Percentiles rank a stretch among this genome's conserved stretches.
Conservation (phyloP, 2,888 invertebrate genomes). For the Pollenia labialis region DNA sequence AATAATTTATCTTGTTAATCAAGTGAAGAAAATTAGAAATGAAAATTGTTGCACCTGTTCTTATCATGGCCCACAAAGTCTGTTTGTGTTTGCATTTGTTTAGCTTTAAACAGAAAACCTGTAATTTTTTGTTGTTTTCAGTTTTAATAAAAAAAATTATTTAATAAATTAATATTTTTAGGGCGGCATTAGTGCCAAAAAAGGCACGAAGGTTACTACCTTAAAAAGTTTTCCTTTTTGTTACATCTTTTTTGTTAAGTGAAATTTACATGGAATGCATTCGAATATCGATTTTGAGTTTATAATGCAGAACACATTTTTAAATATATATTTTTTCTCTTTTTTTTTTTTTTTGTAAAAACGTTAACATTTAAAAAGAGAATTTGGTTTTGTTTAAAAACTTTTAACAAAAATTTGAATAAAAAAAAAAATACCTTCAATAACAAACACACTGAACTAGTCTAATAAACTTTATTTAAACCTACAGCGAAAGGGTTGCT, state of each 20-base stretch:
- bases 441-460: background rate
- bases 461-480: background rate
- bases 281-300: no score
- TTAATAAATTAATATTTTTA: background rate
- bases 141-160: background rate
- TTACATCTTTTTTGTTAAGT: no score
- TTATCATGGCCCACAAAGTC: background rate
- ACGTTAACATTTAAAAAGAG: no score
- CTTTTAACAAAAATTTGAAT: no score
- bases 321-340: no score
- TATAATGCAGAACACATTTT: no score
- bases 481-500: no score
- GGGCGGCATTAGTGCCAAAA: background rate
- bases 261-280: no score
- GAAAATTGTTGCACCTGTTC: conserved; percentile 55
- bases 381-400: no score
- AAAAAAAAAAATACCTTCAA: no score
- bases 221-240: no score
- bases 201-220: background rate
- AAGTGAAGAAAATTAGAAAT: conserved; percentile 51
- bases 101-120: background rate
- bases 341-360: no score
- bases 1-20: conserved; percentile 58
- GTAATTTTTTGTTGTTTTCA: background rate
- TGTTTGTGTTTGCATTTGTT: background rate